Evolutionary conservation across 1,140 invertebrate genomes (phyloP).

Genomic region (Cyclina sinensis): DNA sequence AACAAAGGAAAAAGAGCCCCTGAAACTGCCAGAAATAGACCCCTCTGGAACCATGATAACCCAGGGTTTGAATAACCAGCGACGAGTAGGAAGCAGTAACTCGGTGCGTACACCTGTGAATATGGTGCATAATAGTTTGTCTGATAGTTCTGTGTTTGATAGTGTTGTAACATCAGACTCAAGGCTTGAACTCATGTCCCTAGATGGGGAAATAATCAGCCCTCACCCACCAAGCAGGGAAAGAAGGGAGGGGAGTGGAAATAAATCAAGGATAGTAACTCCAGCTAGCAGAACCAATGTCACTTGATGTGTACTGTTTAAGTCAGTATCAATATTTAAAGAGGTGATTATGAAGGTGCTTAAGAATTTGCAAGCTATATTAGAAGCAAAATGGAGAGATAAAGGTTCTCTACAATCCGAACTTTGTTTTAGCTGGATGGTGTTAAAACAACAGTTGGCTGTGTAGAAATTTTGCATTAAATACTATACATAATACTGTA

Average conservation of each 20-base stretch:
- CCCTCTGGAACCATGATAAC: constrained; percentile 61
- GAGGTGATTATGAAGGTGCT: no score
- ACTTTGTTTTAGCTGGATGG: no score
- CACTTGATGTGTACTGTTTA: neutral
- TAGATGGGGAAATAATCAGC: constrained; percentile 58
- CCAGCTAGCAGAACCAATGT: neutral
- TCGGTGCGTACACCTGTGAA: constrained; percentile 20
- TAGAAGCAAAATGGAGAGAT: no score
- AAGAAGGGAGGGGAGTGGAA: constrained; percentile 43
- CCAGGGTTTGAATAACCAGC: constrained; percentile 55
- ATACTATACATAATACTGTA: no score
- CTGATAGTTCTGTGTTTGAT: constrained; percentile 33
- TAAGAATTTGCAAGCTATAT: no score
- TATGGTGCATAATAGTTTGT: constrained; percentile 43
- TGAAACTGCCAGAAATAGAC: constrained; percentile 64
- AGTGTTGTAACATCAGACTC: constrained; percentile 25
- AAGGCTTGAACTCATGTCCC: constrained; percentile 44
- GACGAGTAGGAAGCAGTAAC: neutral
- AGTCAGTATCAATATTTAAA: no score
- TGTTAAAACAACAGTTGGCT: no score
- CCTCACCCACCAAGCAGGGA: constrained; percentile 44
- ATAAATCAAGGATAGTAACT: constrained; percentile 49
- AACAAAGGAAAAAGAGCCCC: constrained; percentile 32
- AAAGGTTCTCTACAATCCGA: no score
- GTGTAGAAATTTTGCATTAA: no score